Evolutionary conservation across 2,797 vertebrate species (phyloP), one percentile per base, ranked within the genome.

Genomic region (Melanotaenia nigrans): DNA sequence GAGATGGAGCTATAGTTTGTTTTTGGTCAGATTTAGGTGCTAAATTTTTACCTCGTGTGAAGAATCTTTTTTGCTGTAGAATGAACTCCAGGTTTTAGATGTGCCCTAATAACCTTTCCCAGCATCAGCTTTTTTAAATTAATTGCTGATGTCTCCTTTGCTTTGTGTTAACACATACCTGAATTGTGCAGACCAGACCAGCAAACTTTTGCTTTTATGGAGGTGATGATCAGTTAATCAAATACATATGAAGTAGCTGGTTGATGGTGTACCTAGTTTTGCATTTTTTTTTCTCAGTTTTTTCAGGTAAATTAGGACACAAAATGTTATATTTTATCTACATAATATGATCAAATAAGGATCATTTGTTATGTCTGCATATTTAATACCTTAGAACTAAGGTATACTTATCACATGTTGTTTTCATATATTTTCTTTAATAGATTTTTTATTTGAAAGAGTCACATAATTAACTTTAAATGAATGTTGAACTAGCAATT

Each of bases 401-500:
- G n/a, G 49, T 53, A 12, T 12, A 25, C 22, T 53, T 53, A 1
- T 51, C 51, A 24, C 51, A 47, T 63, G 0, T 45, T 61, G 9
- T 30, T 16, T 35, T 20, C 1, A 35, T 8, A 68, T 42, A 24
- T 14, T 28, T 33, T 65, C 53, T 32, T 1, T 13, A 1, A 10
- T 53, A 25, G 18, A 32, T 32, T 54, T 45, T 74, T 65, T 7
- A 56, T 38, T 62, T 5, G 22, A 24, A 67, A 68, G 45, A 55
- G 68, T 42, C 53, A 22, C 45, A 28, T 33, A 57, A 32, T 51
- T 67, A 22, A 40, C 42, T 33, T 74, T 36, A 56, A 22, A 47
- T 61, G 11, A 13, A 47, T 25, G 54, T 22, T 32, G 28, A 53
- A 32, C 38, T 51, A 18, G 3, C 5, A 5, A 9, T 1, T 62